phyloP scores from a whole-genome alignment of 2,797 vertebrate genomes.

The Phalloptychus januarius region DNA sequence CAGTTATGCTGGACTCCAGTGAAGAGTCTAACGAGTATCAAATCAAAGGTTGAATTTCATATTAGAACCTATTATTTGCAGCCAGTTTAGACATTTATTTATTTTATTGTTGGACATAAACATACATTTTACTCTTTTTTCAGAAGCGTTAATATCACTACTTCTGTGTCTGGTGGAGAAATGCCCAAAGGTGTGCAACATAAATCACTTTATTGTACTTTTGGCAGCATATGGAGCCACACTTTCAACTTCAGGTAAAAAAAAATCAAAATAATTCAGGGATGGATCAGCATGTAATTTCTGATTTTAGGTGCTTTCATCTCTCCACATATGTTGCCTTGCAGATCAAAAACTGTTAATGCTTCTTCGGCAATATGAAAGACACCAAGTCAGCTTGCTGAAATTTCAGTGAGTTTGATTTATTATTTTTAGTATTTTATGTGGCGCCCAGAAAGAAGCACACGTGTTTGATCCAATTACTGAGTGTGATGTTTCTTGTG shows the following conservation, averaged over 20 bases:
- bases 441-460: not conserved
- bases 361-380: slow-evolving; percentile 90
- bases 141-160: slow-evolving; percentile 88
- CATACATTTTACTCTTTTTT: slow-evolving; percentile 38
- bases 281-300: not conserved
- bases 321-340: slow-evolving; percentile 32
- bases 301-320: not conserved
- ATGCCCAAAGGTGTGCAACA: slow-evolving; percentile 85
- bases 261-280: not conserved
- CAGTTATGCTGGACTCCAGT: slow-evolving; percentile 82
- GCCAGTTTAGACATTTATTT: not conserved
- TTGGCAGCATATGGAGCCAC: slow-evolving; percentile 92
- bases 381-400: slow-evolving; percentile 85
- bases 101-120: slow-evolving; percentile 3
- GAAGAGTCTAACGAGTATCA: slow-evolving; percentile 59
- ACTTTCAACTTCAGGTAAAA: slow-evolving; percentile 85
- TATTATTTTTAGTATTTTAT: not conserved
- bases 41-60: slow-evolving; percentile 81
- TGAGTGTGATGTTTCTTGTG: slow-evolving; percentile 9
- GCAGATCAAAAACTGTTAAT: slow-evolving; percentile 92
- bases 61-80: not conserved
- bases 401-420: slow-evolving; percentile 81
- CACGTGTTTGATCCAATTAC: not conserved
- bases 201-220: slow-evolving; percentile 87
- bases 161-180: slow-evolving; percentile 84